Evolutionary conservation across 2,888 invertebrate genomes (phyloP).

Genomic region (Drosophila mulleri): DNA sequence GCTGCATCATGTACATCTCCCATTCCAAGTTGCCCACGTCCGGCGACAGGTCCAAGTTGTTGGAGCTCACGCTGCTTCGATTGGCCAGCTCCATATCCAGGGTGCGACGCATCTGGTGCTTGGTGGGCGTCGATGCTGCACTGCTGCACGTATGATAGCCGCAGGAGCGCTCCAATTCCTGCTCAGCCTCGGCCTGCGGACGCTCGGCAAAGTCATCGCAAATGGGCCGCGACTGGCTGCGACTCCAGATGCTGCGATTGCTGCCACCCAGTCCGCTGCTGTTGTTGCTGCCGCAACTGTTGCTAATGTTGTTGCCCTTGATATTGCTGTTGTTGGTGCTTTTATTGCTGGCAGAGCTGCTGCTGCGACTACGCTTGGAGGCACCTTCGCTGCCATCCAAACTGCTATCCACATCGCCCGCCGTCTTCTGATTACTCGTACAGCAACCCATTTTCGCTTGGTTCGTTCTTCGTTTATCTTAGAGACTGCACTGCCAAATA

Average conservation of each 20-base stretch:
- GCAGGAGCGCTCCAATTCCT: slow-evolving; percentile 51
- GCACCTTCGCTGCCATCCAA: slow-evolving; percentile 31
- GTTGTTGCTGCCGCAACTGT: slow-evolving; percentile 16
- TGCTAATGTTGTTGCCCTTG: slow-evolving; percentile 27
- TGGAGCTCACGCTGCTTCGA: slow-evolving; percentile 3
- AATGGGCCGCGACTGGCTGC: slow-evolving; percentile 62
- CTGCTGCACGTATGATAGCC: slow-evolving; percentile 72
- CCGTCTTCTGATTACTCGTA: slow-evolving; percentile 61
- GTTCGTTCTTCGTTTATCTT: not conserved
- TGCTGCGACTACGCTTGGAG: slow-evolving; percentile 32
- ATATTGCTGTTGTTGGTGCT: slow-evolving; percentile 29
- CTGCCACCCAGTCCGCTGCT: slow-evolving; percentile 63
- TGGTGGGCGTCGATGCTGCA: slow-evolving; percentile 55
- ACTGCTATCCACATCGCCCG: slow-evolving; percentile 23
- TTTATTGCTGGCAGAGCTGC: slow-evolving; percentile 4
- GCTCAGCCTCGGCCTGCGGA: slow-evolving; percentile 23
- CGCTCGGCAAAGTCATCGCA: slow-evolving; percentile 80
- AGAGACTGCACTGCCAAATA: slow-evolving; percentile 1
- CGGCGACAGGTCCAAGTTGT: not conserved
- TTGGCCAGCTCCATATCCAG: slow-evolving; percentile 53
- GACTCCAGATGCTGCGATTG: slow-evolving; percentile 60
- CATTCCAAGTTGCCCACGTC: slow-evolving; percentile 77
- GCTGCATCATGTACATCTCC: slow-evolving; percentile 84
- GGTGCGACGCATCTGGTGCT: slow-evolving; percentile 43
- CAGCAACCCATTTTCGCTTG: slow-evolving; percentile 75